Evolutionary conservation across 1,140 invertebrate species (phyloP).

Genomic region (Lysiphlebus fabarum): DNA sequence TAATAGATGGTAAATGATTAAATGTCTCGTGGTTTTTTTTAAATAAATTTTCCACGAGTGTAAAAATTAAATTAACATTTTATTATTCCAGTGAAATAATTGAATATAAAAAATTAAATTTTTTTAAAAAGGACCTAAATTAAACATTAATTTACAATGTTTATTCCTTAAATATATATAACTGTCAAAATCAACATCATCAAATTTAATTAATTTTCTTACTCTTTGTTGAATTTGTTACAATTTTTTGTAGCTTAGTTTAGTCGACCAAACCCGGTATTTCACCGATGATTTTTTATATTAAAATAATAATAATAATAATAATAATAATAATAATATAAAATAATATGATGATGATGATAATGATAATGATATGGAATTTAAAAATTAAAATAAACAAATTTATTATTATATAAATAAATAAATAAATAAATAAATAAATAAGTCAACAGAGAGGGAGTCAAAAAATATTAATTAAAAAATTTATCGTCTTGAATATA

Average conservation of each 20-base stretch:
- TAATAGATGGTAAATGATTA: constrained; percentile 21
- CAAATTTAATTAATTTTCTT: constrained; percentile 45
- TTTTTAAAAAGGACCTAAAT: constrained; percentile 40
- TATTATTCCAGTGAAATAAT: constrained; percentile 37
- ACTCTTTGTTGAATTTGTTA: constrained; percentile 53
- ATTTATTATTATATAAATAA: neutral
- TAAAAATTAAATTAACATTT: constrained; percentile 17
- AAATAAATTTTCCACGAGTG: constrained; percentile 32
- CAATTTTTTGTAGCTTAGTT: constrained; percentile 51
- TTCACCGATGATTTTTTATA: constrained; percentile 41
- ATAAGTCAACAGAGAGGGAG: constrained; percentile 16
- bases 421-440: constrained; percentile 28
- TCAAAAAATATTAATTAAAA: constrained; percentile 42
- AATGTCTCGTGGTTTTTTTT: constrained; percentile 35
- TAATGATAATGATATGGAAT: neutral
- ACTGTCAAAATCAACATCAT: constrained; percentile 43
- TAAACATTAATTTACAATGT: constrained; percentile 40
- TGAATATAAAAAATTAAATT: constrained; percentile 35
- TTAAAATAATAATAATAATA: constrained; percentile 34
- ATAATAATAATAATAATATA: constrained; percentile 15
- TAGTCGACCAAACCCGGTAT: constrained; percentile 46
- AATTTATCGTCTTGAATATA: constrained; percentile 19
- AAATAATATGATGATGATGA: constrained; percentile 13
- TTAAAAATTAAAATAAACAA: neutral
- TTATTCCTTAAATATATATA: constrained; percentile 39